These are phyloP conservation scores for Brotogeris chrysoptera DNA, from an alignment of 2,797 vertebrate species.

Conservation along the genomic window DNA sequence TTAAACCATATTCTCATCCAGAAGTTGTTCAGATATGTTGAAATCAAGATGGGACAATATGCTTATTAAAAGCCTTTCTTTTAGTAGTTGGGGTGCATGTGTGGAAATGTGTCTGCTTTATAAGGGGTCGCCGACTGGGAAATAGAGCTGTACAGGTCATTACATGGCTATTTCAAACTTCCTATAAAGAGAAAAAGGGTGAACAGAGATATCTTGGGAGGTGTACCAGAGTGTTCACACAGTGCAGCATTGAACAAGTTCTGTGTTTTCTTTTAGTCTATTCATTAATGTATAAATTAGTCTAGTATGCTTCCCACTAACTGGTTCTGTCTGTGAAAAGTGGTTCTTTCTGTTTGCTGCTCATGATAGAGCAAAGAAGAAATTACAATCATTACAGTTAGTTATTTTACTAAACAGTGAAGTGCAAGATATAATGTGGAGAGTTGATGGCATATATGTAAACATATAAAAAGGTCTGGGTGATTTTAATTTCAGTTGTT, in stretches of 20 bases:
- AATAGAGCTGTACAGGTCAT: background rate
- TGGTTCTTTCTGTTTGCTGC: background rate
- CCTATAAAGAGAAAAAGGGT: background rate
- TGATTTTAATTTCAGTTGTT: background rate
- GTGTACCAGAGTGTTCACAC: background rate
- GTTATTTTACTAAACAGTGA: background rate
- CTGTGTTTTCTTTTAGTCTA: background rate
- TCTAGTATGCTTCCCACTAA: background rate
- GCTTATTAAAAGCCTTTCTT: background rate
- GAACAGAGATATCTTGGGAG: background rate
- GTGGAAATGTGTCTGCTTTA: background rate
- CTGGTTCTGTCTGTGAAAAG: background rate
- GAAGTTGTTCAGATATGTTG: background rate
- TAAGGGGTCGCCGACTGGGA: fast-evolving
- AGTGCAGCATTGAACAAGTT: background rate
- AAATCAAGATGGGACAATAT: background rate
- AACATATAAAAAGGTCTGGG: background rate
- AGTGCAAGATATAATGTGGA: background rate
- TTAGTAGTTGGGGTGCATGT: background rate
- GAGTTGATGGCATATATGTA: background rate
- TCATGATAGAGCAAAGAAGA: background rate
- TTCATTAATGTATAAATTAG: background rate
- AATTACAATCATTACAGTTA: background rate
- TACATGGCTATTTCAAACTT: background rate
- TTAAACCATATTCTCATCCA: background rate